A percentile compares a stretch with the other conserved stretches of the same genome.
Evolutionary conservation across 1,140 invertebrate species (phyloP).

Genomic region (Limonius californicus): DNA sequence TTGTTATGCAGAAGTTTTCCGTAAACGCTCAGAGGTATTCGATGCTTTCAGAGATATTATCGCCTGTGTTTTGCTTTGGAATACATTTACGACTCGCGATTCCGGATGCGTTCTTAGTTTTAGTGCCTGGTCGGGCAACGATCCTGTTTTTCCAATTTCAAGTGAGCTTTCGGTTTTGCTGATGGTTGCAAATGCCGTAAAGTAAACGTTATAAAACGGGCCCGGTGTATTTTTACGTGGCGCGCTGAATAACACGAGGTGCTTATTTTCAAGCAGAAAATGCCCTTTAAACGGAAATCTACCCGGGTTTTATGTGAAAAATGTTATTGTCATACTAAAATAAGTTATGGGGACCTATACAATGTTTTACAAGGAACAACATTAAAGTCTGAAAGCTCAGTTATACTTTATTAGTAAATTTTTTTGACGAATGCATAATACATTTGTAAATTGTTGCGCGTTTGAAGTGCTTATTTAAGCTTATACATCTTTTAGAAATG

Average conservation of each 20-base stretch:
- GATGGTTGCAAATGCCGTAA: slow-evolving; percentile 6
- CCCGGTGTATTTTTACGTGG: not conserved
- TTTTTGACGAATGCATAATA: no score
- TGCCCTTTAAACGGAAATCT: not conserved
- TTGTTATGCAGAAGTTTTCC: slow-evolving; percentile 1
- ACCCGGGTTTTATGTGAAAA: not conserved
- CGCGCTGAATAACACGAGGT: not conserved
- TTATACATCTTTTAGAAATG: no score
- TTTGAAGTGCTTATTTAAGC: no score
- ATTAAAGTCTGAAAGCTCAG: no score
- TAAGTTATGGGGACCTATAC: no score
- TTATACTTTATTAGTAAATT: no score
- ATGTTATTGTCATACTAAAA: not conserved
- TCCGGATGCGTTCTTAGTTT: slow-evolving; percentile 7
- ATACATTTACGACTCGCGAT: slow-evolving; percentile 4
- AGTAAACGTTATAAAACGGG: slow-evolving; percentile 1
- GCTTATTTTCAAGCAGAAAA: not conserved
- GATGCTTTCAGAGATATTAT: slow-evolving; percentile 8
- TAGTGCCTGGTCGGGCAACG: slow-evolving; percentile 6
- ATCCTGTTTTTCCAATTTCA: slow-evolving; percentile 10
- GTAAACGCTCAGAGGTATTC: not conserved
- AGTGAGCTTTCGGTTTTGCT: slow-evolving; percentile 5
- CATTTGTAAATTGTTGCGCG: no score
- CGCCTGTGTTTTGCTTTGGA: slow-evolving; percentile 6
- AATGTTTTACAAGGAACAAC: no score